Conservation (phyloP, 2,888 invertebrate species). For the Marasmarcha lunaedactyla region DNA sequence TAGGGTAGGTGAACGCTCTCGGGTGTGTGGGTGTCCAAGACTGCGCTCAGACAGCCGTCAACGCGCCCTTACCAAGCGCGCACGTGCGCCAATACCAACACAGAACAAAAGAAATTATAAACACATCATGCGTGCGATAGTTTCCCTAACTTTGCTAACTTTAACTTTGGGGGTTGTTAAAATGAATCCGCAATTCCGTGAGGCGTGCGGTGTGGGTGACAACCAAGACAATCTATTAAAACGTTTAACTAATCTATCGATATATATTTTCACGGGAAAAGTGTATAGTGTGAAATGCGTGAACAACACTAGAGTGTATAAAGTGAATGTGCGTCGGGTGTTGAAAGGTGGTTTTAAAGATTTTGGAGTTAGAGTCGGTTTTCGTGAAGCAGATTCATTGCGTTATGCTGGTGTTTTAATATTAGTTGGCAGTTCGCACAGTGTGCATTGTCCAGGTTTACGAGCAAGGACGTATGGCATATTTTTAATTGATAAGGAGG, state of each 20-base stretch:
- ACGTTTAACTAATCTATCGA: conserved; percentile 38
- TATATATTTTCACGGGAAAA: conserved; percentile 55
- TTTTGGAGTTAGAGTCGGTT: conserved; percentile 36
- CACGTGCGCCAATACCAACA: conserved; percentile 18
- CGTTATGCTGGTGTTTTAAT: conserved; percentile 47
- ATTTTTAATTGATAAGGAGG: conserved; percentile 39
- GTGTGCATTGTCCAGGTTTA: conserved; percentile 31
- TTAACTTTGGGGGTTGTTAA: conserved; percentile 6
- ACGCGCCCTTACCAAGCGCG: conserved; percentile 50
- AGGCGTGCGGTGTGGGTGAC: conserved; percentile 26
- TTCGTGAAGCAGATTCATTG: conserved; percentile 33
- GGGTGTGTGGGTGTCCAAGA: conserved; percentile 51
- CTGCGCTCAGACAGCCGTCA: conserved; percentile 41
- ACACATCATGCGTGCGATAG: not conserved
- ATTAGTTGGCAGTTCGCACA: conserved; percentile 33
- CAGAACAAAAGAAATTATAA: not conserved
- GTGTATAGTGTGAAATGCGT: conserved; percentile 33
- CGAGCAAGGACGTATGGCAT: conserved; percentile 46
- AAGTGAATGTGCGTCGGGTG: conserved; percentile 51
- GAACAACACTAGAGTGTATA: conserved; percentile 35
- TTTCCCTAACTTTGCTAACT: conserved; percentile 8
- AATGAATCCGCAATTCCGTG: not conserved
- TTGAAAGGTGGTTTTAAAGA: conserved; percentile 55
- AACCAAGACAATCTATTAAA: conserved; percentile 39
- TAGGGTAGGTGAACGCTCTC: conserved; percentile 62